Evolutionary conservation across 1,140 invertebrate species (phyloP).

Genomic region (Calliphora vicina): DNA sequence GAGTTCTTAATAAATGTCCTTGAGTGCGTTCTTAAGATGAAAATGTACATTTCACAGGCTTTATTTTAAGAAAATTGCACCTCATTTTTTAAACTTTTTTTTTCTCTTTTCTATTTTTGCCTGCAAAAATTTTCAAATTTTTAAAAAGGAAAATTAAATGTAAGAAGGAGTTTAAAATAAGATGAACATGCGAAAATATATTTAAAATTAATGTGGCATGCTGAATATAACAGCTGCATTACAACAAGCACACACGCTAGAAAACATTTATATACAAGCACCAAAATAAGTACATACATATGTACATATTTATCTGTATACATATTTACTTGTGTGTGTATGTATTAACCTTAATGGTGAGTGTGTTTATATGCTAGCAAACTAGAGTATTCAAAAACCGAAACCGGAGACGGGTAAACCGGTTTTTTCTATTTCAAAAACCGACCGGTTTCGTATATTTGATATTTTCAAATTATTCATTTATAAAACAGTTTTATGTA

Average conservation of each 20-base stretch:
- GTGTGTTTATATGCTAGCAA: no score
- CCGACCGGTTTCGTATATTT: no score
- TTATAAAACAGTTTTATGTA: no score
- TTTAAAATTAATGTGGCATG: conserved; percentile 25
- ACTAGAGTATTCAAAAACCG: no score
- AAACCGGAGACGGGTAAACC: no score
- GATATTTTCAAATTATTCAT: no score
- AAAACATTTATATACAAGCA: not conserved
- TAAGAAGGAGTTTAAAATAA: not conserved
- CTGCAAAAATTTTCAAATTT: not conserved
- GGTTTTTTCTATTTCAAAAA: no score
- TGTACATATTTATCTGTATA: no score
- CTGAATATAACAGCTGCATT: not conserved
- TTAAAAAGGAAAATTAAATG: not conserved
- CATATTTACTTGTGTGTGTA: no score
- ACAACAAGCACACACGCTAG: not conserved
- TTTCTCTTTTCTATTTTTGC: not conserved
- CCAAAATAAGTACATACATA: not conserved
- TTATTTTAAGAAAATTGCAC: not conserved
- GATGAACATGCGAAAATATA: conserved; percentile 22
- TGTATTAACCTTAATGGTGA: no score
- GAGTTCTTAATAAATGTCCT: not conserved
- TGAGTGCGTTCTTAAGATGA: conserved; percentile 2
- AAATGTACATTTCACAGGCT: not conserved
- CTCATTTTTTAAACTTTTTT: not conserved